Conservation (phyloP, 2,888 invertebrate genomes). For the Dynastes maya region DNA sequence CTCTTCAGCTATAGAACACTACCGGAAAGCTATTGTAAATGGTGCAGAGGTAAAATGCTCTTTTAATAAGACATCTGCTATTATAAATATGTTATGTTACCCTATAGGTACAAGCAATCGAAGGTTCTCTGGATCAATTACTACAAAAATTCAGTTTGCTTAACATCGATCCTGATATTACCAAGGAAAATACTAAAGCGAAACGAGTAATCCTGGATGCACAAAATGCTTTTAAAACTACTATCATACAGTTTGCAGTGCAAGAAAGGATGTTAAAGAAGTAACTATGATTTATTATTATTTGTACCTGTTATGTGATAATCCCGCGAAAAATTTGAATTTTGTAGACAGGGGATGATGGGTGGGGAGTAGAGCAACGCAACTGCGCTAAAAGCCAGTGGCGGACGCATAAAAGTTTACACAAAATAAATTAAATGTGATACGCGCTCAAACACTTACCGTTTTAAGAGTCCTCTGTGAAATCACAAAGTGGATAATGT, state of each 20-base stretch:
- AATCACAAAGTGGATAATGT: too few relatives aligned
- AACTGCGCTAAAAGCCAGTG: too few relatives aligned
- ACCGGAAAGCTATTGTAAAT: slow-evolving; percentile 74
- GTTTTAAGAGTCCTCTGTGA: too few relatives aligned
- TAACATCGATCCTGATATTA: slow-evolving; percentile 69
- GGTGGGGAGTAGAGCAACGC: too few relatives aligned
- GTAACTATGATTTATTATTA: slow-evolving; percentile 51
- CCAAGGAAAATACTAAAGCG: slow-evolving; percentile 57
- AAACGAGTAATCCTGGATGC: slow-evolving; percentile 69
- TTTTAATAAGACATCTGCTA: not conserved
- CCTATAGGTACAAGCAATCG: slow-evolving; percentile 71
- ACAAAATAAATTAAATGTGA: too few relatives aligned
- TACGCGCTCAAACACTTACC: too few relatives aligned
- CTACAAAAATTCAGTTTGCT: slow-evolving; percentile 75
- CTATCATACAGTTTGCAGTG: slow-evolving; percentile 75
- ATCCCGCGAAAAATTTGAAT: not conserved
- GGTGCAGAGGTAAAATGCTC: slow-evolving; percentile 73
- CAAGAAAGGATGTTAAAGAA: slow-evolving; percentile 65
- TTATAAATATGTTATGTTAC: not conserved
- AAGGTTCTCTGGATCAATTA: slow-evolving; percentile 73
- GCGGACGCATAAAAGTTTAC: too few relatives aligned
- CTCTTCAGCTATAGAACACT: slow-evolving; percentile 74
- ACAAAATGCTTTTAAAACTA: slow-evolving; percentile 75
- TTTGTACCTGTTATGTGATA: not conserved
- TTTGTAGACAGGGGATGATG: not conserved